Base-by-base conservation (phyloP, 2,113 vertebrate species). In the Melanerpes formicivorus region DNA sequence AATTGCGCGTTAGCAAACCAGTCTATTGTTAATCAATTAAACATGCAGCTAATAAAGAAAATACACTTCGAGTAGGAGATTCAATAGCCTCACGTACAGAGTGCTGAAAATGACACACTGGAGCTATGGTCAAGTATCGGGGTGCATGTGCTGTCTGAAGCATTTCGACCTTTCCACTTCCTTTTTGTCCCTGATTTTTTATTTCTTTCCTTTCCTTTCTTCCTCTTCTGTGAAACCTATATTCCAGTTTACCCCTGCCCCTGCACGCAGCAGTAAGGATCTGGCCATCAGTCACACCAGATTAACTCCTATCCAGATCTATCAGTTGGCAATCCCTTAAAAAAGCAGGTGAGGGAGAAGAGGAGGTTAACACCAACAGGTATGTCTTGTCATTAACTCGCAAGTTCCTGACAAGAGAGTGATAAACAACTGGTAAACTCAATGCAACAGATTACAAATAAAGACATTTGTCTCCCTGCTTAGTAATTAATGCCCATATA, bases 361-460 rank as follows among this genome's bases (percentile, higher is more conserved):
- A 79, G 91, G 84, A 87, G 55, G 91, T 91, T 93, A 87, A 85
- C 65, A 88, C 92, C 93, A 95, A 97, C 97, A 97, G 95, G 97
- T 97, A 97, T 92, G 93, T 94, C 84, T 93, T 93, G 80, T 94
- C 72, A 18, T 81, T 92, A 96, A 84, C 84, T 95, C 84, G 79
- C 78, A 80, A 84, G 64, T 95, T 95, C 87, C 93, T 95, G 96
- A 94, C 95, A 96, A 92, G 59, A 87, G 72, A 80, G 80, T 92
- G 93, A 96, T 95, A 95, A 95, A 95, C 27, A 48, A 90, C 80
- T 64, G 84, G 71, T 83, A 94, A 95, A 96, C 79, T 93, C 65
- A 59, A 48, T 78, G 82, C 67, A 96, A 93, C 48, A 89, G 81
- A 76, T 80, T 34, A 91, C n/a, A 76, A 76, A 42, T 80, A 87